A percentile compares a stretch with the other conserved stretches of the same genome.
These are phyloP conservation scores for Drepanosiphum platanoidis DNA, from an alignment of 2,888 invertebrate genomes.

Conservation along the genomic window DNA sequence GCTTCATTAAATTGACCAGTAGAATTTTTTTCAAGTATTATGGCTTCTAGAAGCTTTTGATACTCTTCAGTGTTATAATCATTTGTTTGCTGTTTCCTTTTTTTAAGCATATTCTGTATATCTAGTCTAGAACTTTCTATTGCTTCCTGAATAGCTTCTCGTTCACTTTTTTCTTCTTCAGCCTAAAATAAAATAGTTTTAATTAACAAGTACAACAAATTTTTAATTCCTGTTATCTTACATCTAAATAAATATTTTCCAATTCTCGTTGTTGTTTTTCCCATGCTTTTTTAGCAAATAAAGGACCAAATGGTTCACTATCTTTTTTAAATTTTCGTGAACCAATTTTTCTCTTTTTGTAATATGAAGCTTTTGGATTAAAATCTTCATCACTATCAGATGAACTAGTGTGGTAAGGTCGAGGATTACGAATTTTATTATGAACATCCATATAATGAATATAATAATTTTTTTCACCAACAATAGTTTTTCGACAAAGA, in stretches of 20 bases:
- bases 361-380: conserved; percentile 50
- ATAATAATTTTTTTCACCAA: conserved; percentile 59
- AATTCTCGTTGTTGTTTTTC: conserved; percentile 48
- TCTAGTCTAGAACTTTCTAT: conserved; percentile 54
- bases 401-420: conserved; percentile 34
- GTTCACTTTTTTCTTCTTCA: conserved; percentile 52
- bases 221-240: conserved; percentile 18
- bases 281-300: conserved; percentile 60
- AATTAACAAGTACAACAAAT: background rate
- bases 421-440: conserved; percentile 48
- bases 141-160: conserved; percentile 55
- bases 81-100: conserved; percentile 45
- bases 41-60: conserved; percentile 31
- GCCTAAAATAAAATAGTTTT: conserved; percentile 29
- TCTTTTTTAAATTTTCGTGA: conserved; percentile 35
- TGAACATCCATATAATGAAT: conserved; percentile 58
- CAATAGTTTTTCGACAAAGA: conserved; percentile 54
- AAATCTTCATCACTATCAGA: conserved; percentile 60
- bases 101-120: conserved; percentile 58
- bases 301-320: conserved; percentile 50
- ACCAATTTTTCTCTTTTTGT: conserved; percentile 54
- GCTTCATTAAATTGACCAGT: conserved; percentile 29
- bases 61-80: conserved; percentile 52
- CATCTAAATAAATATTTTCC: conserved; percentile 38
- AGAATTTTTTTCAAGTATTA: conserved; percentile 32